Evolutionary conservation across 1,140 invertebrate genomes (phyloP), one percentile per base, ranked within the genome.

Genomic region (Phenacoccus solenopsis): DNA sequence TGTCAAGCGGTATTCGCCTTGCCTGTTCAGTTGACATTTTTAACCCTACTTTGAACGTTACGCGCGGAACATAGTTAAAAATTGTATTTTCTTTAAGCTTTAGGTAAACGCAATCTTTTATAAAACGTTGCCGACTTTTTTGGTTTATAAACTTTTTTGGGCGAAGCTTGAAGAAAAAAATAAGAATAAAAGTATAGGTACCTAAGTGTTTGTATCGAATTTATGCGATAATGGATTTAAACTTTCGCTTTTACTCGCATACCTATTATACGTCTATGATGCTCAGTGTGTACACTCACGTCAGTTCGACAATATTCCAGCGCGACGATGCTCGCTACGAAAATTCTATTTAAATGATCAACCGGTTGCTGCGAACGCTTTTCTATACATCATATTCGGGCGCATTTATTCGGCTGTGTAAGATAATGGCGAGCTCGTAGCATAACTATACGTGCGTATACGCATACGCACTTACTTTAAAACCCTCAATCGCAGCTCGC

Each of bases 1-100:
- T 64, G 59, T 64, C 59, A 64, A 64, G 59, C 59, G 59, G 59
- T 64, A 64, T 64, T 64, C 59, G 21, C 59, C 16, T 64, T 64
- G 22, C 59, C 59, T 27, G 59, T 25, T 25, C 25, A 64, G 59
- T 27, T 64, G 59, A 64, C 59, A 64, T 64, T 64, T 64, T 64
- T 27, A 64, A 64, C 59, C 59, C 21, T 25, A 64, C 59, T 64
- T 64, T 24, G 59, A 64, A 16, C 25, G 59, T 64, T 64, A 20
- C 59, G 59, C 25, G 16, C 25, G 59, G 59, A 49, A 49, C 38
- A 49, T 49, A 49, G 38, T 49, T 49, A 49, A 49, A 49, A 49
- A 49, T 49, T 49, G 38, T 49, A 49, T 49, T 49, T 49, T 49
- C 38, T 49, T 49, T 49, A 49, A 49, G 38, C 38, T 49, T 49